Percentiles rank a stretch among this genome's conserved stretches.
Conservation (phyloP, 2,888 invertebrate species). For the Molanna angustata region DNA sequence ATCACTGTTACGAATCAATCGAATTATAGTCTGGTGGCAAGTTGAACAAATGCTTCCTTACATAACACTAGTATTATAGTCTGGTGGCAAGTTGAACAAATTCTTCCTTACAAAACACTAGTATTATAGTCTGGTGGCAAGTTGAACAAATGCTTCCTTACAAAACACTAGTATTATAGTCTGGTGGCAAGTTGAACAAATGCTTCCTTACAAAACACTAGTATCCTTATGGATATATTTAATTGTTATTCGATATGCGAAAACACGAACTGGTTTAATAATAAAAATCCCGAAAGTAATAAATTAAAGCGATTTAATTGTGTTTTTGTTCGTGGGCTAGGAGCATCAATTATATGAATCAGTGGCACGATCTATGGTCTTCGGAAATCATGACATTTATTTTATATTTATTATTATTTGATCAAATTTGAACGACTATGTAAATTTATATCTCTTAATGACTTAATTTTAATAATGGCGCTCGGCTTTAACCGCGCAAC, state of each 20-base stretch:
- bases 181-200: no score
- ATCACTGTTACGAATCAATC: no score
- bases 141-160: no score
- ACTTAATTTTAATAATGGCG: conserved; percentile 17
- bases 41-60: no score
- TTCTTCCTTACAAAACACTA: no score
- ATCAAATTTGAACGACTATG: conserved; percentile 15
- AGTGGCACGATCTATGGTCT: conserved; percentile 2
- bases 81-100: no score
- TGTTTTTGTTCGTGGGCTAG: not conserved
- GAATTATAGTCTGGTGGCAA: no score
- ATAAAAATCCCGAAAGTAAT: not conserved
- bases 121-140: no score
- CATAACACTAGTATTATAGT: no score
- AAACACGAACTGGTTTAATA: conserved; percentile 1
- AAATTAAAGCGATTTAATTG: conserved; percentile 1
- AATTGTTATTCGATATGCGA: conserved; percentile 1
- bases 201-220: no score
- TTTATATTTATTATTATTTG: conserved; percentile 14
- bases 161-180: no score
- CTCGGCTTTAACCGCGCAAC: not conserved
- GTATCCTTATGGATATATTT: no score
- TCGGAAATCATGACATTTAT: conserved; percentile 10
- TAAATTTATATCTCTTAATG: conserved; percentile 21
- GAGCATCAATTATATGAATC: not conserved